Evolutionary conservation across 2,113 vertebrate species (phyloP).

Genomic region (Sturnus vulgaris): DNA sequence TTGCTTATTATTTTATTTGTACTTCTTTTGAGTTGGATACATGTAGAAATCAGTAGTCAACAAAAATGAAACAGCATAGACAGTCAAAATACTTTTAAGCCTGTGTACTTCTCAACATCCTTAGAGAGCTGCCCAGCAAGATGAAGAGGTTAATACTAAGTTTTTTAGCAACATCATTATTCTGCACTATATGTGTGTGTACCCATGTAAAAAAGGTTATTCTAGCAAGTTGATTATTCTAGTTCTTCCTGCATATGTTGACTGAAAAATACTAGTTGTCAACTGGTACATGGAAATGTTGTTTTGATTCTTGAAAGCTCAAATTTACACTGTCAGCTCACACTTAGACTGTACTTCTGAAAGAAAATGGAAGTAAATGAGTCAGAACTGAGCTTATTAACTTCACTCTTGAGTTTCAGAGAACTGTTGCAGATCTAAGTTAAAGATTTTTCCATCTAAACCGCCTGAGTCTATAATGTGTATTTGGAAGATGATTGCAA

Average conservation of each 20-base stretch:
- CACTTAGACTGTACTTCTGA: not conserved
- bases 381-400: not conserved
- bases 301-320: not conserved
- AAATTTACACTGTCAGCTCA: not conserved
- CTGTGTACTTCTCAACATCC: not conserved
- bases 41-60: not conserved
- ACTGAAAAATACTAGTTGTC: not conserved
- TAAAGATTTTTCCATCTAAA: not conserved
- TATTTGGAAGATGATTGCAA: not conserved
- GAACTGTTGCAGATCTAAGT: not conserved
- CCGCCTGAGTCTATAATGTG: not conserved
- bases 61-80: not conserved
- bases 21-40: not conserved
- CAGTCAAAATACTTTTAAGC: not conserved
- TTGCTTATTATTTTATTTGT: not conserved
- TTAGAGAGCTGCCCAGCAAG: not conserved
- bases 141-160: not conserved
- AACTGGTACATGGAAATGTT: not conserved
- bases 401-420: not conserved
- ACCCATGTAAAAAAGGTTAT: not conserved
- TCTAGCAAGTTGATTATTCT: not conserved
- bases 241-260: not conserved
- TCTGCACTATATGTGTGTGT: not conserved
- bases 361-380: not conserved
- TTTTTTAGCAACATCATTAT: not conserved